Conservation (phyloP, 2,113 vertebrate species). For the Ploceus nigricollis region DNA sequence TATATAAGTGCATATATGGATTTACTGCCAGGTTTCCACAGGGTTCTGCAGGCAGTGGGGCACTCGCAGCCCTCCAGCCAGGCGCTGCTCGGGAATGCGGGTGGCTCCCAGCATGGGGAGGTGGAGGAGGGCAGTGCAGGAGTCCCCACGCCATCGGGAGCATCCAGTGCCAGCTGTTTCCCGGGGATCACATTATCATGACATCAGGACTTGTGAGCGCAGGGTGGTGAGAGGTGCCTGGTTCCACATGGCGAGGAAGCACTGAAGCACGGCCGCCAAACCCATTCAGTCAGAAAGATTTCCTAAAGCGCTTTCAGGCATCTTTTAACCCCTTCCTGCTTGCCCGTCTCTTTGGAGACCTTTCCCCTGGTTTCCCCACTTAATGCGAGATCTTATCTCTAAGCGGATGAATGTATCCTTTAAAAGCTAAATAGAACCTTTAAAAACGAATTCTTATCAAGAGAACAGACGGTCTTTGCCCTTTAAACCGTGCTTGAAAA, state of each 20-base stretch:
- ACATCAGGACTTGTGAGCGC: not conserved
- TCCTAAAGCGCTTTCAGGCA: slow-evolving; percentile 36
- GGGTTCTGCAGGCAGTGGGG: not conserved
- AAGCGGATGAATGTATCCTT: not conserved
- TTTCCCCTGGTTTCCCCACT: not conserved
- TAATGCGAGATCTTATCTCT: not conserved
- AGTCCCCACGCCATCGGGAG: not conserved
- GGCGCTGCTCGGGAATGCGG: not conserved
- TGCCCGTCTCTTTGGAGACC: not conserved
- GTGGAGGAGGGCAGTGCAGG: not conserved
- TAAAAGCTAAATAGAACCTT: not conserved
- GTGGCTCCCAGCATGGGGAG: not conserved
- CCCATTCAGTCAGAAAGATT: slow-evolving; percentile 34
- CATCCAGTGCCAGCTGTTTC: not conserved
- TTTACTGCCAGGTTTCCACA: fast-evolving
- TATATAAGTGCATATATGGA: fast-evolving
- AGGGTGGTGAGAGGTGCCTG: not conserved
- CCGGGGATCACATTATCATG: not conserved
- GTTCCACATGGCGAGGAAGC: slow-evolving; percentile 15
- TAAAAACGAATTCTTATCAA: not conserved
- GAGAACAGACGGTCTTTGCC: not conserved
- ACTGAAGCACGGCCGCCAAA: slow-evolving; percentile 32
- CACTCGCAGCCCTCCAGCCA: not conserved
- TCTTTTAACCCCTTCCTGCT: slow-evolving; percentile 42
- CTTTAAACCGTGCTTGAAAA: slow-evolving; percentile 9